phyloP scores from a whole-genome alignment of 2,797 vertebrate genomes.

The Coreius guichenoti region DNA sequence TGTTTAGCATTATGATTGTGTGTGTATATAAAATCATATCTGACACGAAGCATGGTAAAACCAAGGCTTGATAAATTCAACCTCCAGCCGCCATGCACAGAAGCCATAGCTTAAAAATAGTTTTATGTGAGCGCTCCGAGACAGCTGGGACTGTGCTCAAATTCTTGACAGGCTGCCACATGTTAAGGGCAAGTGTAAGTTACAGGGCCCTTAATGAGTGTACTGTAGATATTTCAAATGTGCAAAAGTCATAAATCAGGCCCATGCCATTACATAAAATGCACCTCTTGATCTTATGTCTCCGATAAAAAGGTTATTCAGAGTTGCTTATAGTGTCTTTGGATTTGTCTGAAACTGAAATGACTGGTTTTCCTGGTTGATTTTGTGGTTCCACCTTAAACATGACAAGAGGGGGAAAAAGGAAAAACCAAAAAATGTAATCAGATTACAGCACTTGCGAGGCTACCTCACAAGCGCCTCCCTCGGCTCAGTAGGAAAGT shows the following conservation, averaged over 20 bases:
- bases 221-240: conserved; percentile 51
- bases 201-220: conserved; percentile 43
- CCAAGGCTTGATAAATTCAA: conserved; percentile 31
- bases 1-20: neutral
- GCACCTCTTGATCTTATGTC: neutral
- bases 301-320: neutral
- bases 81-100: conserved; percentile 40
- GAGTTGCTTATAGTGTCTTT: neutral
- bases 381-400: conserved; percentile 69
- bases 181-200: conserved; percentile 72
- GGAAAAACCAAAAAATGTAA: conserved; percentile 59
- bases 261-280: conserved; percentile 19
- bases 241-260: conserved; percentile 11
- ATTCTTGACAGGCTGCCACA: conserved; percentile 76
- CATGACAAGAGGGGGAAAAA: neutral
- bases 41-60: neutral
- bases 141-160: conserved; percentile 78
- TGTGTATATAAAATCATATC: neutral
- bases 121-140: conserved; percentile 69
- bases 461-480: conserved; percentile 57
- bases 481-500: conserved; percentile 72
- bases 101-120: conserved; percentile 78
- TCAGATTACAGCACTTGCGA: conserved; percentile 64
- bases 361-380: conserved; percentile 46
- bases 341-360: conserved; percentile 40